phyloP scores from a whole-genome alignment of 92 coral and sea anemone genomes.

The Desmophyllum pertusum region DNA sequence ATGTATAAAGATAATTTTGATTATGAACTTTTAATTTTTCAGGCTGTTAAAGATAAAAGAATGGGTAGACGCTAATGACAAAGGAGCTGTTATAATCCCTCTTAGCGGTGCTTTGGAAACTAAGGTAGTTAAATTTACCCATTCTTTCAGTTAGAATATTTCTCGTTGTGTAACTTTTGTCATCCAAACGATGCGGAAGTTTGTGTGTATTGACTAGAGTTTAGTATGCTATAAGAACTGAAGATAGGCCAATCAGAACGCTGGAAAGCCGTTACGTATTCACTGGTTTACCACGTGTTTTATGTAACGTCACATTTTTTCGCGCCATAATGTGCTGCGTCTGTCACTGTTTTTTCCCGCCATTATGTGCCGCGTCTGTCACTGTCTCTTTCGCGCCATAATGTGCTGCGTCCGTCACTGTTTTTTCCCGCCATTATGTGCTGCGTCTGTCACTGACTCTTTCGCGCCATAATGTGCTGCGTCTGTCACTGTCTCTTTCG shows the following conservation, averaged over 20 bases:
- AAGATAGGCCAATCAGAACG: too few species aligned
- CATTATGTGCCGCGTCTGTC: too few species aligned
- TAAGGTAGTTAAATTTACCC: conserved; percentile 59
- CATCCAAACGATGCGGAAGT: too few species aligned
- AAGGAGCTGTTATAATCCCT: conserved; percentile 90
- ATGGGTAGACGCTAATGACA: conserved; percentile 89
- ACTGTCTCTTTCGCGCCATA: not conserved
- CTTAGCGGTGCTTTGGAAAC: conserved; percentile 91
- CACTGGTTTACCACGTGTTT: too few species aligned
- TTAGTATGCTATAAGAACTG: too few species aligned
- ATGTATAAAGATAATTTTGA: too few species aligned
- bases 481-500: too few species aligned
- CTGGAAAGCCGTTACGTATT: too few species aligned
- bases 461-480: not conserved
- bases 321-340: not conserved
- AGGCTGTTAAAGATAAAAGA: conserved; percentile 95
- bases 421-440: too few species aligned
- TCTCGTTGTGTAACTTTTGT: too few species aligned
- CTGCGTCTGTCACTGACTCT: too few species aligned
- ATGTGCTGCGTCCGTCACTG: not conserved
- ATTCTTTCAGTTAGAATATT: not conserved
- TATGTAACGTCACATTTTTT: too few species aligned
- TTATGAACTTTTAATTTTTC: not conserved
- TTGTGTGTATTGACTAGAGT: not conserved
- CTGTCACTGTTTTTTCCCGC: not conserved